These are phyloP conservation scores for Paracyclopina nana DNA, from an alignment of 1,140 invertebrate species.

Conservation along the genomic window DNA sequence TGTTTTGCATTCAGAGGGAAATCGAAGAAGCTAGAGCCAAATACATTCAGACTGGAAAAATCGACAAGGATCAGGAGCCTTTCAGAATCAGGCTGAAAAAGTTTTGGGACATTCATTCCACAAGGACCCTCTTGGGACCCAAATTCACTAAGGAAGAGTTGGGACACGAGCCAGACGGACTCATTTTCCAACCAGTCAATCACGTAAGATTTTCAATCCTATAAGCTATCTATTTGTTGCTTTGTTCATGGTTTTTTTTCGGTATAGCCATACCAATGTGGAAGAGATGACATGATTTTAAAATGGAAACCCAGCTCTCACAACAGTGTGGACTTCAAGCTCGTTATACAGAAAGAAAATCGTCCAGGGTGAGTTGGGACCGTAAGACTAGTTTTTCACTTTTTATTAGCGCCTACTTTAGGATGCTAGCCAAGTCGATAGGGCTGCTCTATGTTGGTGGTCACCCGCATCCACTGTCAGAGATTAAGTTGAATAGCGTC, in stretches of 20 bases:
- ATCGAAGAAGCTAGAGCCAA: conserved; percentile 4
- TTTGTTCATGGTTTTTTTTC: conserved; percentile 2
- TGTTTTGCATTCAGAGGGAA: conserved; percentile 41
- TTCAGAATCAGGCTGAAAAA: conserved; percentile 67
- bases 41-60: conserved; percentile 27
- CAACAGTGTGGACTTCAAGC: conserved; percentile 87
- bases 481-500: conserved; percentile 49
- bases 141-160: conserved; percentile 32
- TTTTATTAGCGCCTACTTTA: not conserved
- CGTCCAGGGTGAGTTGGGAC: conserved; percentile 41
- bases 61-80: conserved; percentile 56
- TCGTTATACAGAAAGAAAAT: conserved; percentile 52
- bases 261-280: conserved; percentile 57
- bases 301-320: conserved; percentile 92
- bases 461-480: conserved; percentile 38
- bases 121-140: conserved; percentile 43
- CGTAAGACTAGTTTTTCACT: not conserved
- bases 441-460: conserved; percentile 62
- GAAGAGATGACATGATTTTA: conserved; percentile 57
- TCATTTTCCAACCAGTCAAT: conserved; percentile 85
- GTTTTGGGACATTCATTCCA: conserved; percentile 59
- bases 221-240: no score
- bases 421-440: conserved; percentile 31
- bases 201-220: conserved; percentile 34
- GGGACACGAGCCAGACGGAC: conserved; percentile 84